Conservation (phyloP, 2,888 invertebrate genomes). For the Eucriotettix oculatus region DNA sequence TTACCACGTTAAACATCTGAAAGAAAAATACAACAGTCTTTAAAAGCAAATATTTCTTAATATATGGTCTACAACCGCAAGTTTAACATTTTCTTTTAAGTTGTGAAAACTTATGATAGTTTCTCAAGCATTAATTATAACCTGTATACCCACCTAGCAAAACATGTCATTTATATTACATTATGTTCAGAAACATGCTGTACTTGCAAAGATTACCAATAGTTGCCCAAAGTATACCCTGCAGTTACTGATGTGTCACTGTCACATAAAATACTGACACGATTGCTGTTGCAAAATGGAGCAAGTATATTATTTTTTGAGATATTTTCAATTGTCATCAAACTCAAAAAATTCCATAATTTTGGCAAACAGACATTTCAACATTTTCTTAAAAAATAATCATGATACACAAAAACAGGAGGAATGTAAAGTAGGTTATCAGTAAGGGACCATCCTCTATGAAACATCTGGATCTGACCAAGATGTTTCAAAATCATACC, state of each 20-base stretch:
- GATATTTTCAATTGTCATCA: too few relatives aligned
- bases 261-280: background rate
- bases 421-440: conserved; percentile 3
- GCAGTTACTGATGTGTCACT: background rate
- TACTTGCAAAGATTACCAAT: too few relatives aligned
- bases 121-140: background rate
- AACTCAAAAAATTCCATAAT: too few relatives aligned
- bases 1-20: background rate
- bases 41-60: background rate
- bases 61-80: background rate
- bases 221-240: too few relatives aligned
- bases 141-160: background rate
- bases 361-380: too few relatives aligned
- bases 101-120: background rate
- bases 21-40: background rate
- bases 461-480: background rate
- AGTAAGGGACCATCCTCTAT: background rate
- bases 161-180: background rate
- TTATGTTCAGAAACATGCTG: too few relatives aligned
- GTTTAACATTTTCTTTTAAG: background rate
- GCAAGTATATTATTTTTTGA: too few relatives aligned
- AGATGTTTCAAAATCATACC: background rate
- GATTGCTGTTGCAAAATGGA: too few relatives aligned
- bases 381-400: background rate
- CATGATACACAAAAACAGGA: background rate